These are phyloP conservation scores for Hirudo medicinalis DNA, from an alignment of 1,140 invertebrate genomes.

Conservation along the genomic window DNA sequence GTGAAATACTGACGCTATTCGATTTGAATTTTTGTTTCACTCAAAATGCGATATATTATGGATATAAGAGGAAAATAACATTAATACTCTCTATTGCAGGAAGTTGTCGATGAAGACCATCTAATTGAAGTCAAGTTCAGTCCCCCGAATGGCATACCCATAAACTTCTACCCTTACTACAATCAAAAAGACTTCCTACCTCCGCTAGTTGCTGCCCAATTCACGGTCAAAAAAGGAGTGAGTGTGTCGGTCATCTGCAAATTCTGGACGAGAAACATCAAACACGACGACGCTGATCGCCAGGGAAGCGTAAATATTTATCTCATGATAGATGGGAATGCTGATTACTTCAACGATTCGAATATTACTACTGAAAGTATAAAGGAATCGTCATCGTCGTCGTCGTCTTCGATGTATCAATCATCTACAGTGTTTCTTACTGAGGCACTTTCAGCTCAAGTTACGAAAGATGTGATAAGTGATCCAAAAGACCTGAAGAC, in stretches of 20 bases:
- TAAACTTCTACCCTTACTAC: conserved; percentile 13
- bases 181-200: conserved; percentile 10
- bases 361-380: neutral
- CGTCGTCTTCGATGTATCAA: no score
- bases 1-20: neutral
- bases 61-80: neutral
- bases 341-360: neutral
- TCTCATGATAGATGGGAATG: neutral
- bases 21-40: no score
- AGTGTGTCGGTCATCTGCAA: conserved; percentile 9
- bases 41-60: neutral
- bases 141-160: conserved; percentile 1
- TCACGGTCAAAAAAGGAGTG: neutral
- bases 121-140: neutral
- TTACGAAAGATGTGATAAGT: no score
- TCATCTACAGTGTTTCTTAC: no score
- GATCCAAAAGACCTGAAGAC: no score
- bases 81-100: neutral
- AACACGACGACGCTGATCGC: conserved; percentile 9
- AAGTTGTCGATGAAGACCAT: neutral
- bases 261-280: conserved; percentile 12
- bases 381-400: no score
- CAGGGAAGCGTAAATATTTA: conserved; percentile 9
- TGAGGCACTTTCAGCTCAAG: no score
- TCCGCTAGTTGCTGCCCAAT: conserved; percentile 13